Base-by-base conservation (phyloP, 2,113 vertebrate genomes). In the Chunga burmeisteri region DNA sequence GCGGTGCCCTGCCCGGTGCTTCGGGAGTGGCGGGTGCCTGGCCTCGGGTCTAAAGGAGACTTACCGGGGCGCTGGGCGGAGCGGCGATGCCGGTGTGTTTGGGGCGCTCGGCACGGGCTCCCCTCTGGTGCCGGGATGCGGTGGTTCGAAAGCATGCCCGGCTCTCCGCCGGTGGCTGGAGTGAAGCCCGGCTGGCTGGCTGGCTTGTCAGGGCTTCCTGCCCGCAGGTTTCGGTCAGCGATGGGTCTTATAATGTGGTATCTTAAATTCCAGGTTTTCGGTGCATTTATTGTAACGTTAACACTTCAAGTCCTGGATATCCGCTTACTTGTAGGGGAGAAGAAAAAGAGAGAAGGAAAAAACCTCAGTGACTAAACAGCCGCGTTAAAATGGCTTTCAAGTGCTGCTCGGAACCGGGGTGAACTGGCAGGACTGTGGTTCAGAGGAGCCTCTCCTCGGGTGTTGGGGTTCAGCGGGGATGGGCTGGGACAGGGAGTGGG, bases 361-460 rank as follows among this genome's bases (percentile, higher is more conserved):
- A 1, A 13, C 6, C 4, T 26, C 12, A 29, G 2, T 8, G 5
- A 6, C 18, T 13, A 4, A 21, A 3, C 6, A 34, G 47, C n/a
- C 12, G 9, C 22, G 30, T n/a, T 59, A 49, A 58, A 73, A 49
- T 21, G 21, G 26, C 20, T 68, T 38, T 61, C 8, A 2, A 10
- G 32, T 16, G 50, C 40, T 44, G 50, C n/a, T 55, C 36, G 36
- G 75, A 75, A 22, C n/a, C 7, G 21, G 26, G 34, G 34, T 16
- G 59, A 13, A 19, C 21, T 40, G 32, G 42, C n/a, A 23, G 47
- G 49, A 4, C 19, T 65, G 9, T 17, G 34, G 44, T 16, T 85
- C 36, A 21, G 46, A 27, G 44, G 50, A 66, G 44, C 49, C 26
- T 61, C 32, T 32, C 17, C 65, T 14, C 16, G 14, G 40, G 55